Evolutionary conservation across 2,113 vertebrate species (phyloP).

Genomic region (Forbesichthys papilliferus): DNA sequence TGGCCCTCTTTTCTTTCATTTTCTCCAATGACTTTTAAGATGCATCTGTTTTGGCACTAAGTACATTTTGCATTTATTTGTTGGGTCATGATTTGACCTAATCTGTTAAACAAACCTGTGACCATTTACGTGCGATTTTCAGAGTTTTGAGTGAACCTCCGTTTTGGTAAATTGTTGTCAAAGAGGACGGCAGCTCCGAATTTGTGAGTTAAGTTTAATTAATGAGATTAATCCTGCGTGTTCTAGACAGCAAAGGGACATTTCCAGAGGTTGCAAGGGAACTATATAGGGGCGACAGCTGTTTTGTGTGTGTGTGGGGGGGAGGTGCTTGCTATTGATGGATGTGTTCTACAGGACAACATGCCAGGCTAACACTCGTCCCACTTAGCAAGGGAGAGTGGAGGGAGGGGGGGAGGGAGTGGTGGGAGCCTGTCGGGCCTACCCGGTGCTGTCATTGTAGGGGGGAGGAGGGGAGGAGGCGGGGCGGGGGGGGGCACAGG

Average conservation of each 20-base stretch:
- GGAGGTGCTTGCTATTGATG: slow-evolving; percentile 45
- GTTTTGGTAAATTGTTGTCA: too few relatives aligned
- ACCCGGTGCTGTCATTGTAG: slow-evolving; percentile 46
- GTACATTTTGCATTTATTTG: background rate
- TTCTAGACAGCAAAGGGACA: slow-evolving; percentile 25
- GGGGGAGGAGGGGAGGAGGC: background rate
- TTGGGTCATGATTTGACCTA: too few relatives aligned
- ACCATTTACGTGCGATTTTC: too few relatives aligned
- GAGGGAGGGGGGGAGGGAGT: slow-evolving; percentile 20
- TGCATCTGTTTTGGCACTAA: background rate
- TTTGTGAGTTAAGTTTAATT: background rate
- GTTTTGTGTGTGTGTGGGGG: slow-evolving; percentile 29
- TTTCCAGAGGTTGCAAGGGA: slow-evolving; percentile 27
- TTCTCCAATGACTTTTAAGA: background rate
- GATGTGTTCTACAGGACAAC: slow-evolving; percentile 55
- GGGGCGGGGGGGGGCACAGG: slow-evolving; percentile 15
- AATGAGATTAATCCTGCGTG: slow-evolving; percentile 17
- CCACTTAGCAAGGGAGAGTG: slow-evolving; percentile 31
- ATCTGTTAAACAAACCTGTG: too few relatives aligned
- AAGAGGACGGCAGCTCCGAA: too few relatives aligned
- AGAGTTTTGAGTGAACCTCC: too few relatives aligned
- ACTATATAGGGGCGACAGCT: slow-evolving; percentile 36
- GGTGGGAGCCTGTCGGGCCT: slow-evolving; percentile 49
- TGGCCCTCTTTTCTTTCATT: background rate
- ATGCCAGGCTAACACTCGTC: slow-evolving; percentile 17